Evolutionary conservation across 2,797 vertebrate genomes (phyloP).

Genomic region (Miichthys miiuy): DNA sequence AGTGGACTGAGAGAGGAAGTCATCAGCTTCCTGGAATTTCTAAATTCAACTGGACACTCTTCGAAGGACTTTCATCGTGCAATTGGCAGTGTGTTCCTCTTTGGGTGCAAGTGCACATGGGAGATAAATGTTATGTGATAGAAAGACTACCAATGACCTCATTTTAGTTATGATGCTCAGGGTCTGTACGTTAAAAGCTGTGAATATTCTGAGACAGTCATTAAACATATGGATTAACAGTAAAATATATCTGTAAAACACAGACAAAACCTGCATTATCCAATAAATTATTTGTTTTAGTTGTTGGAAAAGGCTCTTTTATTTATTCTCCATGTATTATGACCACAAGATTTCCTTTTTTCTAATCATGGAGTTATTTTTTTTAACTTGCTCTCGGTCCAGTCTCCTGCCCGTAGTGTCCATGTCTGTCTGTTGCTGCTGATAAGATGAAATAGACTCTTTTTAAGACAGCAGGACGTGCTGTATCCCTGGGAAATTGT

Average conservation of each 20-base stretch:
- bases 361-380: constrained; percentile 5
- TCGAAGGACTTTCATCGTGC: constrained; percentile 62
- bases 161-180: constrained; percentile 18
- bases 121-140: constrained; percentile 31
- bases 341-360: constrained; percentile 1
- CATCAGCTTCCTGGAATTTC: constrained; percentile 77
- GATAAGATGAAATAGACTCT: constrained; percentile 75
- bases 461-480: constrained; percentile 66
- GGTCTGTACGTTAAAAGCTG: constrained; percentile 30
- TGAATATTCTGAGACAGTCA: constrained; percentile 24
- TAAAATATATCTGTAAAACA: constrained; percentile 8
- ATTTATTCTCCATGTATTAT: constrained; percentile 12
- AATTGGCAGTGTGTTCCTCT: constrained; percentile 37
- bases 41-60: constrained; percentile 61
- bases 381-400: constrained; percentile 41
- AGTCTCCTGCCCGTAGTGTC: constrained; percentile 45
- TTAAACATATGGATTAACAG: constrained; percentile 14
- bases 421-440: constrained; percentile 66
- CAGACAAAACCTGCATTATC: background rate
- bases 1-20: constrained; percentile 67
- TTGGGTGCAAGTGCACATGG: constrained; percentile 26
- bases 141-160: constrained; percentile 21
- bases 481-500: constrained; percentile 53
- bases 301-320: constrained; percentile 2
- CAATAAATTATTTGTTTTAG: constrained; percentile 6